Evolutionary conservation across 2,113 vertebrate species (phyloP).

Genomic region (Ornithorhynchus anatinus): DNA sequence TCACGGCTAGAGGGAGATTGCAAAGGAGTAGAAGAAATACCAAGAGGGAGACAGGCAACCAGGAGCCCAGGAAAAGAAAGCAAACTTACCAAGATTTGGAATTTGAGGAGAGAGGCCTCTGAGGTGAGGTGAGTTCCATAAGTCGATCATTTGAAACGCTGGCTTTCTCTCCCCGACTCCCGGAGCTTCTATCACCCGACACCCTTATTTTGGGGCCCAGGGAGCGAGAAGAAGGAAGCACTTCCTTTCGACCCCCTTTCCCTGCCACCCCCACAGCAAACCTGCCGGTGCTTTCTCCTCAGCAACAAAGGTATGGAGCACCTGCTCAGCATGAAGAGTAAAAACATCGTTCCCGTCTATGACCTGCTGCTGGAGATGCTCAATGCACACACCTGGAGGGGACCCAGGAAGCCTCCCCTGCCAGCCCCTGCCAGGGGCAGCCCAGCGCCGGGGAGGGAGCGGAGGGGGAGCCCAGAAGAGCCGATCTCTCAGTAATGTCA

Average conservation of each 20-base stretch:
- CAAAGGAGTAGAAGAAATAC: neutral
- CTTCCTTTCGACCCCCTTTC: neutral
- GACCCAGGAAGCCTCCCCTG: conserved; percentile 64
- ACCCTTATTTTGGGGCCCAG: too few species aligned
- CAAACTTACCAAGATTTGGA: neutral
- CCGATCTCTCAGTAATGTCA: conserved; percentile 39
- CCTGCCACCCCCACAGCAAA: neutral
- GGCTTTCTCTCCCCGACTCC: too few species aligned
- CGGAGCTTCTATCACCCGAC: too few species aligned
- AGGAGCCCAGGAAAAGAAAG: neutral
- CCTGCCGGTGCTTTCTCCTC: conserved; percentile 10
- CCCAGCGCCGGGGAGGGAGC: conserved; percentile 39
- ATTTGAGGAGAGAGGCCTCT: too few species aligned
- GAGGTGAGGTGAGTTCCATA: too few species aligned
- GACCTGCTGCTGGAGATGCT: conserved; percentile 96
- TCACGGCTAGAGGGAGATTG: neutral
- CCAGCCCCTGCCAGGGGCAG: conserved; percentile 46
- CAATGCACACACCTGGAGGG: conserved; percentile 83
- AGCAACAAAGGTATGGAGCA: conserved; percentile 99
- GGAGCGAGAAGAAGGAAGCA: neutral
- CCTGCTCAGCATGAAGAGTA: conserved; percentile 94
- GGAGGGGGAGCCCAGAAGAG: conserved; percentile 13
- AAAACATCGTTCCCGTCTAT: conserved; percentile 91
- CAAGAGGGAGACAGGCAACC: rapidly evolving
- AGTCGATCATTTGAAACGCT: too few species aligned